Percentiles rank a stretch among this genome's conserved stretches.
Evolutionary conservation across 2,888 invertebrate genomes (phyloP).

Genomic region (Anodontia alba): DNA sequence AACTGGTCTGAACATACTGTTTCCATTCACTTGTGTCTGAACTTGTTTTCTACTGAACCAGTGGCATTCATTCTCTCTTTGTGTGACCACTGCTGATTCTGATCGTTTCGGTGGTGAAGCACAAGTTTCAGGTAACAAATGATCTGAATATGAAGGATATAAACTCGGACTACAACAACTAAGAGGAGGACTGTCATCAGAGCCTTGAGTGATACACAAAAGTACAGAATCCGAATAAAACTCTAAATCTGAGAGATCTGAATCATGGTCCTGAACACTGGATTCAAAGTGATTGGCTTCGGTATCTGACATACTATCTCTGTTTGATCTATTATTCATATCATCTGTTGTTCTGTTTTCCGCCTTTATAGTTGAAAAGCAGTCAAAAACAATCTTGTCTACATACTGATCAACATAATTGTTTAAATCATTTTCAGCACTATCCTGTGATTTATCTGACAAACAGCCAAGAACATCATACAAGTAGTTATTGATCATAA

Average conservation of each 20-base stretch:
- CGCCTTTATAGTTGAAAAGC: not conserved
- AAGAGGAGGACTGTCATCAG: conserved; percentile 13
- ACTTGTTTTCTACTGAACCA: not conserved
- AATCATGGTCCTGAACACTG: not conserved
- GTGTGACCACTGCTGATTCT: not conserved
- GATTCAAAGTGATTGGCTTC: not conserved
- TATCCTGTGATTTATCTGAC: not conserved
- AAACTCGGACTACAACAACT: conserved; percentile 30
- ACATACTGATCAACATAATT: not conserved
- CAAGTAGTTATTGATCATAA: conserved; percentile 53
- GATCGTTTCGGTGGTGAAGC: not conserved
- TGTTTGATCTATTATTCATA: not conserved
- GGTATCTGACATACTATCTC: not conserved
- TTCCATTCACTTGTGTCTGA: not conserved
- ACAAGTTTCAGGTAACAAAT: not conserved
- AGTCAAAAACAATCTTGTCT: not conserved
- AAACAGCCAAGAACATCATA: conserved; percentile 42
- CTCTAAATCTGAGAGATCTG: conserved; percentile 6
- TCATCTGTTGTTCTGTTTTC: not conserved
- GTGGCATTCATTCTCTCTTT: not conserved
- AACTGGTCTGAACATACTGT: not conserved
- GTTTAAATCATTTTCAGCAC: not conserved
- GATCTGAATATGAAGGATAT: not conserved
- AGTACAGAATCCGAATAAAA: conserved; percentile 20
- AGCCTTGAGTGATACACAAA: conserved; percentile 33